Evolutionary conservation across 2,888 invertebrate species (phyloP), one percentile per base, ranked within the genome.

Genomic region (Drosophila monieri): DNA sequence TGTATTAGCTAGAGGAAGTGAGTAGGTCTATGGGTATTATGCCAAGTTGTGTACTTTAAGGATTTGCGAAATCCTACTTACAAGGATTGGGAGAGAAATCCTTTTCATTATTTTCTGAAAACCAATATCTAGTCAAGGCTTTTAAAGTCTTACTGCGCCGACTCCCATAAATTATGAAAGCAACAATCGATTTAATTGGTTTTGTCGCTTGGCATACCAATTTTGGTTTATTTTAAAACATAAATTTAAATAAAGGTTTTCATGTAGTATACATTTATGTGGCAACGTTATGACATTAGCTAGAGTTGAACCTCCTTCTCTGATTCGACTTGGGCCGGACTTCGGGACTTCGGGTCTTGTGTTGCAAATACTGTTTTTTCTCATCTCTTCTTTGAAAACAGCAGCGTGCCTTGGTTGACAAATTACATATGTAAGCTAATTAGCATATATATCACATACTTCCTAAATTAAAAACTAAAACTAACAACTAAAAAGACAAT

Each of bases 361-460:
- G 53, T 69, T 69, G 61, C 68, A 69, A 68, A 69, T 69, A 69
- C 69, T 69, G 32, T 54, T 67, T 53, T 30, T 59, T 41, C 12
- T 53, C 32, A 12, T 46, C 46, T 53, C 27, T 27, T 27, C 25
- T 21, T 39, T 25, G 35, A 30, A 43, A 61, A 61, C 60, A 61
- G 60, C 60, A 41, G 60, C 47, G 70, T 80, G 86, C 77, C 73
- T 75, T 65, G 73, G 74, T 71, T 65, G 61, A 84, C 91, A 91
- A 91, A 91, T 79, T 83, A 85, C 62, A 67, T 67, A 27, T 27
- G 27, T 27, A 67, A 32, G 62, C 62, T 64, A 64, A 64, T 64
- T 64, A 64, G 62, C 68, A 54, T 64, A 91, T 88, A 90, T 90
- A 90, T 90, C 90, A 90, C 90, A 90, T 90, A 89, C 62, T 65